phyloP scores from a whole-genome alignment of 2,888 invertebrate genomes.

The Drosophila neotestacea region DNA sequence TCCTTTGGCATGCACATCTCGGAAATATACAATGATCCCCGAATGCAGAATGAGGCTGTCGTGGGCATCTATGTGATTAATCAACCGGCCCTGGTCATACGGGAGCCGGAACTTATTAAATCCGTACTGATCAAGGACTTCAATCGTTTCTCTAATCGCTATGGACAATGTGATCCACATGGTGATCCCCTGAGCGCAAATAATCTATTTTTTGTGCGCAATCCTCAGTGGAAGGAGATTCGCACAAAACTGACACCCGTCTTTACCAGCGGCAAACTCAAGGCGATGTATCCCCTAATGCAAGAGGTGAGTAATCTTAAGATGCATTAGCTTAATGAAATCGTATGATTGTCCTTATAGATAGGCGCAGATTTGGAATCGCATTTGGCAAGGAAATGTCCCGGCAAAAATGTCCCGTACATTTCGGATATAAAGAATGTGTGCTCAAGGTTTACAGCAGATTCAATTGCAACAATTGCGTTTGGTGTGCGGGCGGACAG shows the following conservation, averaged over 20 bases:
- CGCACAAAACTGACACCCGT: conserved; percentile 85
- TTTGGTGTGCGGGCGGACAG: conserved; percentile 83
- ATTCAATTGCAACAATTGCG: conserved; percentile 83
- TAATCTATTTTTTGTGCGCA: conserved; percentile 85
- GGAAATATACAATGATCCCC: conserved; percentile 81
- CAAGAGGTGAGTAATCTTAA: conserved; percentile 66
- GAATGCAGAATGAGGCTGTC: conserved; percentile 74
- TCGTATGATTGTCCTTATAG: conserved; percentile 44
- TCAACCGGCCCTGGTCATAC: conserved; percentile 84
- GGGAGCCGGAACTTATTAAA: conserved; percentile 86
- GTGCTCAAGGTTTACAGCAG: conserved; percentile 80
- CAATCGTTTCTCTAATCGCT: conserved; percentile 83
- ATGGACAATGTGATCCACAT: conserved; percentile 75
- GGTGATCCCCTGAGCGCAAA: conserved; percentile 83
- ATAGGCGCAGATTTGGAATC: conserved; percentile 74
- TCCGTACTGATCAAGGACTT: conserved; percentile 86
- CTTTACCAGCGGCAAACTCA: conserved; percentile 85
- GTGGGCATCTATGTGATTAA: conserved; percentile 85
- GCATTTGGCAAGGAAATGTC: conserved; percentile 45
- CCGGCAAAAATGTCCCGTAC: conserved; percentile 31
- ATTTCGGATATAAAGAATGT: conserved; percentile 79
- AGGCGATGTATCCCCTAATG: conserved; percentile 84
- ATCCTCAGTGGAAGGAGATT: conserved; percentile 85
- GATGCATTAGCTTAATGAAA: too few relatives aligned
- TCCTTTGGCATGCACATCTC: conserved; percentile 82